Conservation (phyloP, 2,113 vertebrate species). For the Montifringilla adamsi region DNA sequence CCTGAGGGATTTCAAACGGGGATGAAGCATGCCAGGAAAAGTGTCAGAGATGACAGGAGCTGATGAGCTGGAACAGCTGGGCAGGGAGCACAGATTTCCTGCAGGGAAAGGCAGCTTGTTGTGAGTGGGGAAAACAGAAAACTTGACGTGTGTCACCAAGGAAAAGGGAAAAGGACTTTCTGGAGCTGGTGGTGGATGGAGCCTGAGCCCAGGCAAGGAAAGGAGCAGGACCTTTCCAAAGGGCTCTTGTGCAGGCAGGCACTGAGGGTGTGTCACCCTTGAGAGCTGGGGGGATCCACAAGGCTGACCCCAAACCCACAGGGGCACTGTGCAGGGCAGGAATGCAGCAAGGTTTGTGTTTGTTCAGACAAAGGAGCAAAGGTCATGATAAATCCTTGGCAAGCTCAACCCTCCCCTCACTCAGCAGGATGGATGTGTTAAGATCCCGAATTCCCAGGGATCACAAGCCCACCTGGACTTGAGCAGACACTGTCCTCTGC, state of each 20-base stretch:
- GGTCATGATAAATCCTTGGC: not conserved
- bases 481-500: not conserved
- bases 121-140: not conserved
- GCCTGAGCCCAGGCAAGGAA: not conserved
- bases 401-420: not conserved
- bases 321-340: not conserved
- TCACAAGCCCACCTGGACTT: not conserved
- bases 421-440: not conserved
- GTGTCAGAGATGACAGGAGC: not conserved
- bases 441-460: too few relatives aligned
- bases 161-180: not conserved
- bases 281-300: not conserved
- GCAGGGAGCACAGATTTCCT: not conserved
- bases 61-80: slow-evolving; percentile 7
- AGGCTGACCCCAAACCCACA: not conserved
- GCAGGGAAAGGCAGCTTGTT: not conserved
- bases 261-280: not conserved
- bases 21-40: not conserved
- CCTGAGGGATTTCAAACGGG: not conserved
- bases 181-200: not conserved
- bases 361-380: not conserved
- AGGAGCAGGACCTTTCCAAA: not conserved
- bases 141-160: not conserved
- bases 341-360: not conserved
- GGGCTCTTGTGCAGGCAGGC: not conserved